Evolutionary conservation across 2,113 vertebrate genomes (phyloP).

Genomic region (Callithrix jacchus): DNA sequence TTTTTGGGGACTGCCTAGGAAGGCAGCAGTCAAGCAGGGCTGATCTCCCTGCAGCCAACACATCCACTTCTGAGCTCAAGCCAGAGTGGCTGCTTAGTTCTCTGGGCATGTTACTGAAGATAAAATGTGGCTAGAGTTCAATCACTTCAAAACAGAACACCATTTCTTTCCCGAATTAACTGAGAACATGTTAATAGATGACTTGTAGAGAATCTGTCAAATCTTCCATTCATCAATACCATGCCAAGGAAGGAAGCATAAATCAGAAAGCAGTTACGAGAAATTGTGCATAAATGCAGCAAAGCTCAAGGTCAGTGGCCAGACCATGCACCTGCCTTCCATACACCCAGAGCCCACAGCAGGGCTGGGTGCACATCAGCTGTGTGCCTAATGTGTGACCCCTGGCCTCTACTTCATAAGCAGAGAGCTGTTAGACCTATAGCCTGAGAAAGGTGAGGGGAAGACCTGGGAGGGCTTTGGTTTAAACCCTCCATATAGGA

Average conservation of each 20-base stretch:
- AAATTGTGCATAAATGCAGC: not conserved
- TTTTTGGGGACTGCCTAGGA: not conserved
- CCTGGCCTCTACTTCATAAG: not conserved
- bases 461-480: not conserved
- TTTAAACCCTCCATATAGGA: not conserved
- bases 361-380: not conserved
- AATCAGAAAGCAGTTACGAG: not conserved
- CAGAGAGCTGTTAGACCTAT: no score
- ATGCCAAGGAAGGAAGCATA: not conserved
- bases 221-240: slow-evolving; percentile 37
- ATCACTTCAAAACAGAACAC: not conserved
- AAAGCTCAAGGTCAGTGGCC: not conserved
- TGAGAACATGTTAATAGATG: slow-evolving; percentile 23
- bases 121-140: not conserved
- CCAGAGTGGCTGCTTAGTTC: not conserved
- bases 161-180: slow-evolving; percentile 32
- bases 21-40: not conserved
- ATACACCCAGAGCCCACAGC: not conserved
- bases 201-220: slow-evolving; percentile 18
- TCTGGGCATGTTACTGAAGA: not conserved
- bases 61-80: not conserved
- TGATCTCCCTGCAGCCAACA: not conserved
- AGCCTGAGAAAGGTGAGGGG: not conserved
- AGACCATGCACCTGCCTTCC: not conserved
- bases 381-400: not conserved